A percentile compares a stretch with the other conserved stretches of the same genome.
Conservation (phyloP, 2,797 vertebrate genomes). For the Bryconaethiops microstoma region DNA sequence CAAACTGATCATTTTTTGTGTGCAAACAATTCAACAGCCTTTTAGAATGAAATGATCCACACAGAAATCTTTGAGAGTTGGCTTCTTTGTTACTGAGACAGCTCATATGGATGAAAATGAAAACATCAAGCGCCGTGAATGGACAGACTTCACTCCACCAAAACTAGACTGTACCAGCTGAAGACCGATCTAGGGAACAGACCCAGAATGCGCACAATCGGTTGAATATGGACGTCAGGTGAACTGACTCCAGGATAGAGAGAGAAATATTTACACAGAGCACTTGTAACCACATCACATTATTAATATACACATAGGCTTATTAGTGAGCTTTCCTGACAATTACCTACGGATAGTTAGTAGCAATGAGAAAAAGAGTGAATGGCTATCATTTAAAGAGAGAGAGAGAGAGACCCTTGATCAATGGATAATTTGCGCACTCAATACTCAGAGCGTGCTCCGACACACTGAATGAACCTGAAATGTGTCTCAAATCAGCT, state of each 20-base stretch:
- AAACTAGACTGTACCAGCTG: conserved; percentile 5
- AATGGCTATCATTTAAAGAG: conserved; percentile 50
- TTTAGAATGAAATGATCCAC: conserved; percentile 19
- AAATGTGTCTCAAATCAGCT: not conserved
- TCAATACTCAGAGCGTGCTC: conserved; percentile 1
- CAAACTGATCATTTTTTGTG: conserved; percentile 70
- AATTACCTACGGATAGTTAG: conserved; percentile 2
- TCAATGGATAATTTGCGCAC: not conserved
- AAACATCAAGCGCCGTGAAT: conserved; percentile 2
- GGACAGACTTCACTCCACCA: conserved; percentile 12
- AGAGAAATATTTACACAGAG: conserved; percentile 51
- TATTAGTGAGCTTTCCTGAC: conserved; percentile 15
- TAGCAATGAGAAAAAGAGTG: conserved; percentile 9
- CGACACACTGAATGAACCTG: not conserved
- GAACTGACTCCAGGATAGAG: conserved; percentile 3
- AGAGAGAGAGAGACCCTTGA: conserved; percentile 22
- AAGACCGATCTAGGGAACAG: conserved; percentile 5
- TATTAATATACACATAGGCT: conserved; percentile 47
- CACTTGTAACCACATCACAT: conserved; percentile 50
- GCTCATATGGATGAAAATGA: not conserved
- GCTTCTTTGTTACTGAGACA: conserved; percentile 4
- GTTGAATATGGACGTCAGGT: not conserved
- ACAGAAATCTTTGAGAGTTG: conserved; percentile 8
- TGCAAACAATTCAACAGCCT: conserved; percentile 72
- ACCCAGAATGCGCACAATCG: conserved; percentile 6